Conservation (phyloP, 2,797 vertebrate genomes). For the Cynodonichthys magdalenae region DNA sequence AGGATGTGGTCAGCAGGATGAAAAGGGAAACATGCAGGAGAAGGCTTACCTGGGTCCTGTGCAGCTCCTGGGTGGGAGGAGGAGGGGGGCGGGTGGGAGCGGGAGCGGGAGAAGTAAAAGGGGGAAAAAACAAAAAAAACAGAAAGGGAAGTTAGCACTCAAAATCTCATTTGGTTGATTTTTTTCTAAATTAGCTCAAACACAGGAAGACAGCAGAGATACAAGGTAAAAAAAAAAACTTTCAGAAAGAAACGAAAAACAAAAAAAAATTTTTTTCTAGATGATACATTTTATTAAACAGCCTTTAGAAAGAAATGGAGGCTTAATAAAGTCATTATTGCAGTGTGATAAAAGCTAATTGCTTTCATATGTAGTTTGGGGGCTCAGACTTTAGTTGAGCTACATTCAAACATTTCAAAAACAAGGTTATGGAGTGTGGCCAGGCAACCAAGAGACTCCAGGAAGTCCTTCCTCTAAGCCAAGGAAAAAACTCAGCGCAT, state of each 20-base stretch:
- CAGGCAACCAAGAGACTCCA: conserved; percentile 18
- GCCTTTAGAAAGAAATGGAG: not conserved
- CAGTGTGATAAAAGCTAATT: conserved; percentile 1
- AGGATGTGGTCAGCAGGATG: conserved; percentile 14
- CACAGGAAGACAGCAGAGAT: conserved; percentile 18
- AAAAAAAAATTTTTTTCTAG: not conserved
- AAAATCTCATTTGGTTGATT: conserved; percentile 27
- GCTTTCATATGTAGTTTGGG: conserved; percentile 3
- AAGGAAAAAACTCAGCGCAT: conserved; percentile 6
- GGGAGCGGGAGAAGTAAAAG: conserved; percentile 11
- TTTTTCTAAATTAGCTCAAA: conserved; percentile 8
- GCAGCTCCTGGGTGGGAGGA: conserved; percentile 75
- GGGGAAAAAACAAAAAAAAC: conserved; percentile 31
- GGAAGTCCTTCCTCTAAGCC: conserved; percentile 8
- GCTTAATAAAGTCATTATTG: not conserved
- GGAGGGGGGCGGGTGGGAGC: conserved; percentile 14
- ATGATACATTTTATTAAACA: not conserved
- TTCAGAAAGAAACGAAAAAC: no score
- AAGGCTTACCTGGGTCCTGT: conserved; percentile 78
- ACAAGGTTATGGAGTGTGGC: conserved; percentile 17
- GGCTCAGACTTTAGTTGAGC: conserved; percentile 1
- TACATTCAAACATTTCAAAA: not conserved
- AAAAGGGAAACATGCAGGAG: conserved; percentile 16
- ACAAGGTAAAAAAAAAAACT: conserved; percentile 16
- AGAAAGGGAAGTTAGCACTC: conserved; percentile 65